phyloP scores from a whole-genome alignment of 2,113 vertebrate genomes.

The Vidua chalybeata region DNA sequence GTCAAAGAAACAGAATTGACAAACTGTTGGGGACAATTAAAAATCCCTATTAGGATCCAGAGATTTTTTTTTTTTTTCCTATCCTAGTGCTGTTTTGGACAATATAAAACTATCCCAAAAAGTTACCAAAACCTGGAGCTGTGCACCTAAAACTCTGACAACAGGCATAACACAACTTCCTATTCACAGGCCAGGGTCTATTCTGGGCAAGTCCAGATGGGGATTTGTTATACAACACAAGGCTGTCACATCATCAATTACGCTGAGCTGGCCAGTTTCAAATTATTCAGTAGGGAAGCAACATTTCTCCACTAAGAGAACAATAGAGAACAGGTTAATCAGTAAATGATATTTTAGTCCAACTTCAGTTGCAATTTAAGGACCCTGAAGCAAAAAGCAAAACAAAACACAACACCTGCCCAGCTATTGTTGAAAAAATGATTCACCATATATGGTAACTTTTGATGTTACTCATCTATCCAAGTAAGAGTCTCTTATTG shows the following conservation, averaged over 20 bases:
- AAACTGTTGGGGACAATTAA: neutral
- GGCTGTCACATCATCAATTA: neutral
- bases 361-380: neutral
- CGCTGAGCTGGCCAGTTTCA: neutral
- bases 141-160: neutral
- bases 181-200: neutral
- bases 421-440: neutral
- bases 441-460: neutral
- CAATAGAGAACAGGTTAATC: neutral
- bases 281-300: neutral
- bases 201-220: neutral
- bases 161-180: neutral
- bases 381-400: neutral
- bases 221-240: neutral
- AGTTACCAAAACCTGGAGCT: neutral
- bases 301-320: neutral
- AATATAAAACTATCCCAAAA: neutral
- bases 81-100: neutral
- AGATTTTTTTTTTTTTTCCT: neutral
- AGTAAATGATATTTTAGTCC: neutral
- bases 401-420: neutral
- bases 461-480: neutral
- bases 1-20: neutral
- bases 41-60: neutral
- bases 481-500: neutral